Evolutionary conservation across 2,797 vertebrate genomes (phyloP).

Genomic region (Lutjanus campechanus): DNA sequence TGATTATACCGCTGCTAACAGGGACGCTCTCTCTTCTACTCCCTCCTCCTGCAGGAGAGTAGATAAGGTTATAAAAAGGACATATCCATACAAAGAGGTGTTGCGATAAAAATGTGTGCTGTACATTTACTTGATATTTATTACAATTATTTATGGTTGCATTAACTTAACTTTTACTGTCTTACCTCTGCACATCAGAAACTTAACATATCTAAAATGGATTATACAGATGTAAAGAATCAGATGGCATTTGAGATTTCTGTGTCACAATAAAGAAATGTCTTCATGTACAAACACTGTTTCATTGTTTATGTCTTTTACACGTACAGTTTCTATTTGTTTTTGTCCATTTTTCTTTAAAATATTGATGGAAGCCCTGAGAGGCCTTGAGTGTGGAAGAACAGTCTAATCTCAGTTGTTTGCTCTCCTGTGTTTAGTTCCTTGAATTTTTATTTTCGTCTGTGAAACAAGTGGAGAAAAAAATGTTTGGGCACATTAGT

Average conservation of each 20-base stretch:
- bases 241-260: conserved; percentile 84
- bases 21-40: conserved; percentile 71
- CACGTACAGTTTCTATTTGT: neutral
- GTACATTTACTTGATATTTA: conserved; percentile 98
- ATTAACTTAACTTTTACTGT: conserved; percentile 92
- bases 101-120: conserved; percentile 88
- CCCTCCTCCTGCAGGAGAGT: conserved; percentile 59
- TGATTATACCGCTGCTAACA: conserved; percentile 86
- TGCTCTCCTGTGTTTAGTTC: too few relatives aligned
- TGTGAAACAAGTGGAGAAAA: too few relatives aligned
- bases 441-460: too few relatives aligned
- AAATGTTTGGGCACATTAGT: too few relatives aligned
- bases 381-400: too few relatives aligned
- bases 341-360: too few relatives aligned
- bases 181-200: conserved; percentile 90
- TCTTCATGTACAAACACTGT: conserved; percentile 83
- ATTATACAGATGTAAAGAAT: conserved; percentile 88
- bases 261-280: conserved; percentile 89
- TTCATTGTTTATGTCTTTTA: neutral
- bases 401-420: too few relatives aligned
- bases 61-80: conserved; percentile 77
- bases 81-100: conserved; percentile 84
- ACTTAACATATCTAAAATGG: conserved; percentile 90
- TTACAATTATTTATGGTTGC: conserved; percentile 99
- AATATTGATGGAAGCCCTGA: too few relatives aligned